Conservation (phyloP, 2,113 vertebrate species). For the Argyrosomus japonicus region DNA sequence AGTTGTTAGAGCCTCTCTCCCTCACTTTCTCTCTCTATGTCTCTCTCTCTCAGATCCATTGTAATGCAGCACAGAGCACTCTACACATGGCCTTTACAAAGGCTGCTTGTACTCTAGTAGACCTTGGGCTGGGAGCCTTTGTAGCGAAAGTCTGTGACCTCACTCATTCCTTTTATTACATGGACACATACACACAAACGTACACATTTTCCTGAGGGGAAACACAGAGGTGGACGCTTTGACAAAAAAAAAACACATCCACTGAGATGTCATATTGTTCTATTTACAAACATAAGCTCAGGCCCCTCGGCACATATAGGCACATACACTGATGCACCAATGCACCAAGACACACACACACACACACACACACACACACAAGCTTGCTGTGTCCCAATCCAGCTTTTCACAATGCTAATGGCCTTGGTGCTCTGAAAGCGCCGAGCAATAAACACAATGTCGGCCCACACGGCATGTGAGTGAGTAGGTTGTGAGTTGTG, state of each 20-base stretch:
- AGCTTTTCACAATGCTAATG: constrained; percentile 73
- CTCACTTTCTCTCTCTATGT: not conserved
- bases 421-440: constrained; percentile 67
- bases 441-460: constrained; percentile 69
- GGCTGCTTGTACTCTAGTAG: constrained; percentile 76
- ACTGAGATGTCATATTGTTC: constrained; percentile 29
- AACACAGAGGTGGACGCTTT: constrained; percentile 6
- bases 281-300: constrained; percentile 56
- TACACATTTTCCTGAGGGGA: constrained; percentile 19
- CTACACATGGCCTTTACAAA: constrained; percentile 79
- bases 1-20: constrained; percentile 47
- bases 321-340: constrained; percentile 20
- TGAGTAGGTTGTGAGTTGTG: constrained; percentile 60
- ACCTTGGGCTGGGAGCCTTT: constrained; percentile 78
- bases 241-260: constrained; percentile 12
- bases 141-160: constrained; percentile 77
- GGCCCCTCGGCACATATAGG: constrained; percentile 16
- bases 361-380: constrained; percentile 27
- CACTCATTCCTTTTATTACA: constrained; percentile 65
- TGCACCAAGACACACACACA: constrained; percentile 12
- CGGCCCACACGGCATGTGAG: constrained; percentile 60
- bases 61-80: constrained; percentile 78
- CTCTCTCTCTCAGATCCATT: constrained; percentile 70
- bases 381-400: constrained; percentile 37
- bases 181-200: constrained; percentile 35